These are phyloP conservation scores for Entelurus aequoreus DNA, from an alignment of 2,113 vertebrate species.

Conservation along the genomic window DNA sequence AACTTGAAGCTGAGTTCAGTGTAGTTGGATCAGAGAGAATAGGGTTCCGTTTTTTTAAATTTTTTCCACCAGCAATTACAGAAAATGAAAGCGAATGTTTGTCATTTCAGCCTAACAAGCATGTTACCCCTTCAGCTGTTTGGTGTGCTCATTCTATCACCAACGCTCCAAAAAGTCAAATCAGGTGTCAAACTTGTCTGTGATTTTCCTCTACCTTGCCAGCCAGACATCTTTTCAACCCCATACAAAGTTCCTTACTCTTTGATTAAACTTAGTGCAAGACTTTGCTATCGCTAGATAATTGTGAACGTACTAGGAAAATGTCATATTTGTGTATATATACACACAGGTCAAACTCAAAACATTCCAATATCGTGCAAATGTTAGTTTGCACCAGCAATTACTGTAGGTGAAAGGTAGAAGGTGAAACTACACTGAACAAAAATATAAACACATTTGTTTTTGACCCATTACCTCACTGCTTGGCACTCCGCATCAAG, in stretches of 20 bases:
- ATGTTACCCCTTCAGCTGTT: conserved; percentile 13
- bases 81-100: conserved; percentile 22
- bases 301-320: background rate
- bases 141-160: conserved; percentile 45
- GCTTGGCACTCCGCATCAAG: too few species aligned
- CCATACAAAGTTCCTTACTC: background rate
- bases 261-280: conserved; percentile 1
- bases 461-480: too few species aligned
- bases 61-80: background rate
- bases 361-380: too few species aligned
- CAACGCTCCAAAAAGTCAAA: conserved; percentile 25
- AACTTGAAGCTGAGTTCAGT: conserved; percentile 20
- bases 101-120: conserved; percentile 8
- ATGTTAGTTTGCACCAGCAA: too few species aligned
- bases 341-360: too few species aligned
- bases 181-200: conserved; percentile 19
- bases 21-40: conserved; percentile 5
- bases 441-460: too few species aligned
- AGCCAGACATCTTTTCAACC: background rate
- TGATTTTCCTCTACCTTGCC: conserved; percentile 16
- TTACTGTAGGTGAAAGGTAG: too few species aligned
- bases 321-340: too few species aligned
- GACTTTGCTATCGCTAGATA: background rate
- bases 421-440: too few species aligned
- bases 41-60: background rate